phyloP scores from a whole-genome alignment of 2,797 vertebrate genomes.

The Bradypus variegatus region DNA sequence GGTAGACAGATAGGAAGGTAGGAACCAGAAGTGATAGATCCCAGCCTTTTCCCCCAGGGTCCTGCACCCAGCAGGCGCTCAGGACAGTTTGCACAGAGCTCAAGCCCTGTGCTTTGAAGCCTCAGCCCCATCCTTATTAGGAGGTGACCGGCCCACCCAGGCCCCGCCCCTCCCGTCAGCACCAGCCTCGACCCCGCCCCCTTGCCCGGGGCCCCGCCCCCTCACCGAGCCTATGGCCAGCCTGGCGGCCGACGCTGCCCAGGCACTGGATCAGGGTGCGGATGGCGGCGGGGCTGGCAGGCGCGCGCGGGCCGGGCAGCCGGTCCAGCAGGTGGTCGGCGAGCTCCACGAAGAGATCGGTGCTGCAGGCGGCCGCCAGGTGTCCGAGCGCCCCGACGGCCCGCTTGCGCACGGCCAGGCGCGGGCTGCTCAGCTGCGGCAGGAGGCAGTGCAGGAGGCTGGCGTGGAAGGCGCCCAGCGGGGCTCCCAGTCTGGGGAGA shows the following conservation, averaged over 20 bases:
- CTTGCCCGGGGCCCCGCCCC: not conserved
- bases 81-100: too few species aligned
- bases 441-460: slow-evolving; percentile 89
- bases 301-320: slow-evolving; percentile 74
- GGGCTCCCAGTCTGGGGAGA: slow-evolving; percentile 82
- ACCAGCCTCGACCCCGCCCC: fast-evolving
- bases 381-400: slow-evolving; percentile 89
- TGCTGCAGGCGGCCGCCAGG: slow-evolving; percentile 87
- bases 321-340: slow-evolving; percentile 84
- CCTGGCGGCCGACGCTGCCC: slow-evolving; percentile 88
- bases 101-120: not conserved
- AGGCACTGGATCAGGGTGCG: slow-evolving; percentile 94
- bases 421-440: slow-evolving; percentile 87
- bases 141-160: slow-evolving; percentile 83
- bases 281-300: slow-evolving; percentile 78
- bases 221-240: slow-evolving; percentile 91
- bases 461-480: slow-evolving; percentile 85
- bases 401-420: slow-evolving; percentile 92
- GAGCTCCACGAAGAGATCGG: slow-evolving; percentile 86
- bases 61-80: not conserved
- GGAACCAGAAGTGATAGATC: not conserved
- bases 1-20: too few species aligned
- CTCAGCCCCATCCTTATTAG: slow-evolving; percentile 70
- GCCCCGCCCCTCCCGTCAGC: not conserved
- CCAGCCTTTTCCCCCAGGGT: not conserved